Evolutionary conservation across 2,797 vertebrate genomes (phyloP).

Genomic region (Chelidonichthys spinosus): DNA sequence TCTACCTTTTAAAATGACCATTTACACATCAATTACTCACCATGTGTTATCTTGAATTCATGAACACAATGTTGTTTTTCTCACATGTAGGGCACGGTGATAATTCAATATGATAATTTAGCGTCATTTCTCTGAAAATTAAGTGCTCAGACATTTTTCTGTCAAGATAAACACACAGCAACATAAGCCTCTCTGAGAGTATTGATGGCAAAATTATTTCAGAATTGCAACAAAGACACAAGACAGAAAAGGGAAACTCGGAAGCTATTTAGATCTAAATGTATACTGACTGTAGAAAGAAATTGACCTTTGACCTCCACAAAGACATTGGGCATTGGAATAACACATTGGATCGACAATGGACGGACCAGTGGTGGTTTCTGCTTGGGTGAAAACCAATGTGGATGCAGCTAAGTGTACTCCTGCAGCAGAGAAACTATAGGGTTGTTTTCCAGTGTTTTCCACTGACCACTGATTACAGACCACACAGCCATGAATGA

Average conservation of each 20-base stretch:
- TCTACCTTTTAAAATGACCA: not conserved
- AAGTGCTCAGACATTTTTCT: not conserved
- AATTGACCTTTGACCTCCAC: conserved; percentile 1
- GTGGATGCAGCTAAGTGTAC: conserved; percentile 5
- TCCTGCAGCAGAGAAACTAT: conserved; percentile 30
- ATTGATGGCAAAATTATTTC: not conserved
- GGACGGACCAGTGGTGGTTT: conserved; percentile 9
- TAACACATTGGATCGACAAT: not conserved
- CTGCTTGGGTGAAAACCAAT: conserved; percentile 17
- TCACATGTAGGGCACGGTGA: not conserved
- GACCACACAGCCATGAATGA: conserved; percentile 30
- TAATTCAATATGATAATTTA: no score
- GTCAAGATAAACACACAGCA: not conserved
- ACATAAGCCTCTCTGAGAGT: not conserved
- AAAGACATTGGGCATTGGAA: not conserved
- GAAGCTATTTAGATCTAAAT: not conserved
- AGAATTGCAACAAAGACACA: not conserved
- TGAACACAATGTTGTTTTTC: not conserved
- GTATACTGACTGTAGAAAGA: not conserved
- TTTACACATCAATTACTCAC: not conserved
- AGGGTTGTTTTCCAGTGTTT: conserved; percentile 16
- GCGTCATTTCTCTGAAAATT: no score
- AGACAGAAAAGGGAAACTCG: not conserved
- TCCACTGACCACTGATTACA: conserved; percentile 44
- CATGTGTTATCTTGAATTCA: not conserved